Evolutionary conservation across 2,888 invertebrate genomes (phyloP).

Genomic region (Chrysina gloriosa): DNA sequence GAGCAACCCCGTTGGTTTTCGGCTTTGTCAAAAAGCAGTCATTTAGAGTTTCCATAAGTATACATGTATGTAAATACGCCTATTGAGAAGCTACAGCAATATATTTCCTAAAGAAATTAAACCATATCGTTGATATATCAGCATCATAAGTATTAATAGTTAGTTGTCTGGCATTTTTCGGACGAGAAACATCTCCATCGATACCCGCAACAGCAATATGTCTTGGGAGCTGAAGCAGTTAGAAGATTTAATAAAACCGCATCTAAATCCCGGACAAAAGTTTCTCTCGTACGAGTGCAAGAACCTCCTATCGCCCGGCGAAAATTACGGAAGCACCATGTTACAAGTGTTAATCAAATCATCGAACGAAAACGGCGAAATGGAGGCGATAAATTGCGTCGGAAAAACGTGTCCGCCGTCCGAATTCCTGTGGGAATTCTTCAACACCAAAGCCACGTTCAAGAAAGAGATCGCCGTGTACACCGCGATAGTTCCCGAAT

Average conservation of each 20-base stretch:
- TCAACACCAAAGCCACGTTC: conserved; percentile 66
- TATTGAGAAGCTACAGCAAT: too few relatives aligned
- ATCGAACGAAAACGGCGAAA: conserved; percentile 41
- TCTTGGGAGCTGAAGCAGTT: conserved; percentile 20
- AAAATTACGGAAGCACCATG: conserved; percentile 71
- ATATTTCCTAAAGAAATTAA: too few relatives aligned
- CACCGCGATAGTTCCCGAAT: conserved; percentile 62
- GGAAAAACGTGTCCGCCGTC: conserved; percentile 68
- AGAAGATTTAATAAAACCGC: conserved; percentile 4
- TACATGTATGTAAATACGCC: too few relatives aligned
- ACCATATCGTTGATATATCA: too few relatives aligned
- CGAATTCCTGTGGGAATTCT: conserved; percentile 64
- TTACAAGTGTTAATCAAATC: conserved; percentile 58
- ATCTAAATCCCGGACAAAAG: conserved; percentile 16
- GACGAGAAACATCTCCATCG: background rate
- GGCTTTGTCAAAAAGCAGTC: too few relatives aligned
- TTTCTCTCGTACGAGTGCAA: background rate
- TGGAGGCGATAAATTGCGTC: conserved; percentile 49
- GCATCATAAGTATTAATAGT: too few relatives aligned
- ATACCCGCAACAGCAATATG: background rate
- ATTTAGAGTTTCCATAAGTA: too few relatives aligned
- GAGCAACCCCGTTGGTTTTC: too few relatives aligned
- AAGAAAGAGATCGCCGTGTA: conserved; percentile 68
- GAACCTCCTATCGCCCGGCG: conserved; percentile 64
- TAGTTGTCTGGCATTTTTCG: too few relatives aligned